These are phyloP conservation scores for Yponomeuta cagnagella DNA, from an alignment of 2,888 invertebrate species.

Conservation along the genomic window DNA sequence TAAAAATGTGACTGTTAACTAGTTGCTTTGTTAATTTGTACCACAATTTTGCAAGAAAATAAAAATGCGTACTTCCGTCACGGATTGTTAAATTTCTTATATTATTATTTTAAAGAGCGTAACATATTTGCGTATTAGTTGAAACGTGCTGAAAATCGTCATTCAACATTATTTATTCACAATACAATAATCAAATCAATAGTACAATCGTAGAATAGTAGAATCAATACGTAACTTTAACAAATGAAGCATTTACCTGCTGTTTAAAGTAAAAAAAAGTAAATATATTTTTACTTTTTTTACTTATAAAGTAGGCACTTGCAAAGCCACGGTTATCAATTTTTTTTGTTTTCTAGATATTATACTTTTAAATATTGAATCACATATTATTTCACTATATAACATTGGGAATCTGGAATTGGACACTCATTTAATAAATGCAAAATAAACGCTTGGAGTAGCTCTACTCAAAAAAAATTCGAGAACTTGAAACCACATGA, in stretches of 20 bases:
- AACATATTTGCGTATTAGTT: not conserved
- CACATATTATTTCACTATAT: not conserved
- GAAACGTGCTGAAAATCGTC: too few species aligned
- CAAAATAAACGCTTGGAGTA: not conserved
- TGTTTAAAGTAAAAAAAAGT: too few species aligned
- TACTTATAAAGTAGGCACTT: too few species aligned
- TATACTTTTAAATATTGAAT: not conserved
- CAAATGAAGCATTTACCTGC: too few species aligned
- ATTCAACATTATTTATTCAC: too few species aligned
- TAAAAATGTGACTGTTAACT: not conserved
- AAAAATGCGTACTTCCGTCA: not conserved
- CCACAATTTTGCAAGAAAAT: slow-evolving; percentile 1
- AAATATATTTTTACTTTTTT: too few species aligned
- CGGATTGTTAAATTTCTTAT: not conserved
- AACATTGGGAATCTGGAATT: not conserved
- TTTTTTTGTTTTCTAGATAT: not conserved
- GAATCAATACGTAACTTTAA: too few species aligned
- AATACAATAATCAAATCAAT: too few species aligned
- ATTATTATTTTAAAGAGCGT: not conserved
- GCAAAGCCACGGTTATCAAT: too few species aligned
- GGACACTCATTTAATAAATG: not conserved
- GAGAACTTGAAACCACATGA: too few species aligned
- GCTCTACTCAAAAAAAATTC: too few species aligned
- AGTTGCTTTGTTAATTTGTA: slow-evolving; percentile 14
- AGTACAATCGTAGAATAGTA: too few species aligned